Conservation (phyloP, 2,888 invertebrate species). For the Andrena trimmerana region DNA sequence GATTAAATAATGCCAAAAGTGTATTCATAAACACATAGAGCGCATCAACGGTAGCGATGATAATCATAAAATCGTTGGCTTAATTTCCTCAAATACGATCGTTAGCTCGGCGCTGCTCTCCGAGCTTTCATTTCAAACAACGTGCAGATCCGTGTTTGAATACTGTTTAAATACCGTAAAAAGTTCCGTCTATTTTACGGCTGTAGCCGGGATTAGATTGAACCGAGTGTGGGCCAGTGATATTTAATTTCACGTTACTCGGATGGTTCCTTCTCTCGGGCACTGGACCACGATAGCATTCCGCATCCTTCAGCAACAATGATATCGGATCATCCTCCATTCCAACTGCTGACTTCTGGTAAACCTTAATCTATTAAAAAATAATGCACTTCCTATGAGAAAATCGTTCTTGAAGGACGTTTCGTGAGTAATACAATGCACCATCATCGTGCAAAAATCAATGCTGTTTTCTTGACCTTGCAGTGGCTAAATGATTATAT, state of each 20-base stretch:
- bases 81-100: conserved; percentile 54
- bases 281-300: conserved; percentile 60
- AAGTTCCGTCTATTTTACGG: conserved; percentile 89
- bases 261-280: conserved; percentile 87
- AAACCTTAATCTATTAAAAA: conserved; percentile 1
- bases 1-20: neutral
- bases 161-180: conserved; percentile 78
- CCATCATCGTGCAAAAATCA: neutral
- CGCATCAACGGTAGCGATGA: conserved; percentile 13
- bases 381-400: neutral
- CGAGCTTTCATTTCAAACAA: conserved; percentile 56
- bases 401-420: neutral
- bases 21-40: conserved; percentile 25
- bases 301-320: conserved; percentile 30
- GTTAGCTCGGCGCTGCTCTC: conserved; percentile 27
- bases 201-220: conserved; percentile 93
- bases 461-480: neutral
- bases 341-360: neutral
- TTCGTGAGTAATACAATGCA: neutral
- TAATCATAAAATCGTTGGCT: conserved; percentile 51
- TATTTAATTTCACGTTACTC: conserved; percentile 91
- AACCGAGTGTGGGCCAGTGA: conserved; percentile 92
- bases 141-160: conserved; percentile 67
- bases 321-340: conserved; percentile 26
- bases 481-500: neutral